These are phyloP conservation scores for Philonicus albiceps DNA, from an alignment of 2,888 invertebrate species.

Conservation along the genomic window DNA sequence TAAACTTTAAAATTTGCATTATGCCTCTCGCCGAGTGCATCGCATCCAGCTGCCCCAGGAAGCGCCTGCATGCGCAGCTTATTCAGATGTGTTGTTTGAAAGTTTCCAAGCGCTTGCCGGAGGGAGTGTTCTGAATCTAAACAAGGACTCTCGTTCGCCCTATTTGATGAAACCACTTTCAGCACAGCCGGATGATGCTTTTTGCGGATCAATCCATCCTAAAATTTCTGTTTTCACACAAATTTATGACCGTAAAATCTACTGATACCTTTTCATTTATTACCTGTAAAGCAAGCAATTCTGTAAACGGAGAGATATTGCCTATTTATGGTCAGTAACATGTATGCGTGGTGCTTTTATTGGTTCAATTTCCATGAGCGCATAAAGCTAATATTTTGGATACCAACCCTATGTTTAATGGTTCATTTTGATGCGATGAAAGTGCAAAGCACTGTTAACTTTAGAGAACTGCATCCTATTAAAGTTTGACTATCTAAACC, in stretches of 20 bases:
- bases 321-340: not conserved
- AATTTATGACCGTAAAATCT: not conserved
- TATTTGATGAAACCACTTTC: not conserved
- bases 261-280: not conserved
- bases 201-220: not conserved
- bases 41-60: not conserved
- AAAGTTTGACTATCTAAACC: not conserved
- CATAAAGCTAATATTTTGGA: not conserved
- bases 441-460: not conserved
- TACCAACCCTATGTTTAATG: not conserved
- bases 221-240: not conserved
- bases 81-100: not conserved
- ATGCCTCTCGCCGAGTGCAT: not conserved
- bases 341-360: not conserved
- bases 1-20: not conserved
- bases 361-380: not conserved
- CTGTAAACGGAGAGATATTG: not conserved
- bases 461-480: not conserved
- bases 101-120: not conserved
- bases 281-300: not conserved
- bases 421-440: not conserved
- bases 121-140: not conserved
- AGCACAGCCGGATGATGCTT: not conserved
- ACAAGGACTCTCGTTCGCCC: not conserved
- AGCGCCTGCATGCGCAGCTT: not conserved